Evolutionary conservation across 2,113 vertebrate genomes (phyloP).

Genomic region (Tympanuchus pallidicinctus): DNA sequence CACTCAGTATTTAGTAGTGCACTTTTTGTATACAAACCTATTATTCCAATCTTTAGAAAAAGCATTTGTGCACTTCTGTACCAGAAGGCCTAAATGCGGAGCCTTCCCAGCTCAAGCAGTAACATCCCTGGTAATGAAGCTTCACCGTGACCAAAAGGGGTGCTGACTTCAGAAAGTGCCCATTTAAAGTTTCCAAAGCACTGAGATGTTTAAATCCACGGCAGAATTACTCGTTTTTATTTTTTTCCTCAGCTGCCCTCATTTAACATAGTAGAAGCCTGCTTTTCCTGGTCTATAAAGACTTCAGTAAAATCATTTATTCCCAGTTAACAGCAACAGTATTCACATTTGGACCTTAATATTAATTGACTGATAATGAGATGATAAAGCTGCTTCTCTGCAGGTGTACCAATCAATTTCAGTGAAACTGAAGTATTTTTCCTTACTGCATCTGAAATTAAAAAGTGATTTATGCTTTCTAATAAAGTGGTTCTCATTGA

Average conservation of each 20-base stretch:
- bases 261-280: conserved; percentile 82
- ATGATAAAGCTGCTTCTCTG: conserved; percentile 86
- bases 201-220: not conserved
- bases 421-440: conserved; percentile 78
- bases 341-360: conserved; percentile 90
- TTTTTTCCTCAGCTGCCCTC: conserved; percentile 67
- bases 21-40: not conserved
- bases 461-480: conserved; percentile 90
- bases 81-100: not conserved
- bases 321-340: conserved; percentile 88
- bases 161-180: not conserved
- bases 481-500: conserved; percentile 92
- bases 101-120: not conserved
- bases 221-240: conserved; percentile 16
- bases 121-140: not conserved
- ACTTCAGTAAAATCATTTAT: conserved; percentile 88
- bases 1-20: not conserved
- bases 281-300: conserved; percentile 85
- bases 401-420: conserved; percentile 91
- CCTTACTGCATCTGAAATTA: conserved; percentile 87
- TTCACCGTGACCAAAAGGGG: not conserved
- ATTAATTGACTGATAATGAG: conserved; percentile 97
- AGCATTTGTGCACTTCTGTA: not conserved
- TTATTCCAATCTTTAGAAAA: not conserved
- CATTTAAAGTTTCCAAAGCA: not conserved